Evolutionary conservation across 2,888 invertebrate species (phyloP), one percentile per base, ranked within the genome.

Genomic region (Aleiodes alternator): DNA sequence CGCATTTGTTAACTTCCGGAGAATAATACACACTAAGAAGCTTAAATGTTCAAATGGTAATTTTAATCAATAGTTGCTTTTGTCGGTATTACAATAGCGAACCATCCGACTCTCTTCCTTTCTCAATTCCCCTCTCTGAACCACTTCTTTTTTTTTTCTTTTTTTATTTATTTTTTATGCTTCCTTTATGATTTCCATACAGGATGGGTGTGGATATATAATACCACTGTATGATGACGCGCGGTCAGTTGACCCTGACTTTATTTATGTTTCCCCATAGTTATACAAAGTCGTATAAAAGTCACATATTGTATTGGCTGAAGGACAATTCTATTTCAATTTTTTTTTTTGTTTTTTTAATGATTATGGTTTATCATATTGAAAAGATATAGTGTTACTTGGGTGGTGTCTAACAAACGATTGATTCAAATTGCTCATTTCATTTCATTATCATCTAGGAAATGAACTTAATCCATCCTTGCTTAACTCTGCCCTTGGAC

Each of bases 181-280:
- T 57, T 72, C 55, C 68, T 51, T 68, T 51, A 38, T 75, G 57
- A 68, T 38, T 69, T 14, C 29, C 38, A 75, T 50, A 73, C 80
- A 79, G 81, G 80, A 82, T 82, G 82, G 82, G 81, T 71, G 80
- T 78, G 82, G 78, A 78, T 79, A 72, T 61, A 61, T 75, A 76
- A 75, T 73, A 71, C 59, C 77, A 75, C 55, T 72, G 71, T 77
- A 78, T 72, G 76, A 77, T 77, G 78, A 80, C 81, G 81, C 38
- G 76, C 80, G 84, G 83, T 82, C 80, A 82, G 79, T 82, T 82
- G 84, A 81, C 85, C 85, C 84, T 85, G 85, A 84, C 83, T 84
- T 84, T 84, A 85, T 85, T 85, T 85, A 85, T 84, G 85, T 85
- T 85, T 85, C 85, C 85, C 85, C 84, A 83, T 84, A 82, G 79